A percentile compares a stretch with the other conserved stretches of the same genome.
phyloP scores from a whole-genome alignment of 2,797 vertebrate genomes.

The Pitangus sulphuratus region DNA sequence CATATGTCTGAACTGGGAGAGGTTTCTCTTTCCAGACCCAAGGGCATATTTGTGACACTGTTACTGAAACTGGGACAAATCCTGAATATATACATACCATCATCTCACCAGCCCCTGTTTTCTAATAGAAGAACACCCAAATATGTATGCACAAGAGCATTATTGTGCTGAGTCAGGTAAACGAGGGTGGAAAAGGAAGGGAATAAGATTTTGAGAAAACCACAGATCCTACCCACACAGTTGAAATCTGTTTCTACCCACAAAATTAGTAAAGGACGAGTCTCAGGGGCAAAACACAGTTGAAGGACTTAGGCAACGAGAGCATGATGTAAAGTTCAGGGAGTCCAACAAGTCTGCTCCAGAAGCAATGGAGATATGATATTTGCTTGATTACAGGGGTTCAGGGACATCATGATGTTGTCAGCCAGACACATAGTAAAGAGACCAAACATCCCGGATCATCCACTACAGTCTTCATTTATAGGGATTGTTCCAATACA shows the following conservation, averaged over 20 bases:
- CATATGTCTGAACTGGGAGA: neutral
- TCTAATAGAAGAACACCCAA: neutral
- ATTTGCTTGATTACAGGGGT: accelerated
- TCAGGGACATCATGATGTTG: neutral
- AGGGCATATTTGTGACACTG: neutral
- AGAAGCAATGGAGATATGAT: neutral
- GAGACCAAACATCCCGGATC: neutral
- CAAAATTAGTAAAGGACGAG: neutral
- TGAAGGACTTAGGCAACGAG: neutral
- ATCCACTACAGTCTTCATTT: neutral
- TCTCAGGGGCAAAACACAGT: neutral
- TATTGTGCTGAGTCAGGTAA: neutral
- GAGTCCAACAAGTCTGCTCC: neutral
- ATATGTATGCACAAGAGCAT: neutral
- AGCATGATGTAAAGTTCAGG: neutral
- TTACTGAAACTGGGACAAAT: neutral
- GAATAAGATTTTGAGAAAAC: neutral
- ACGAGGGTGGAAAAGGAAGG: accelerated
- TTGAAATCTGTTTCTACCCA: neutral
- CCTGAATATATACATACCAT: neutral
- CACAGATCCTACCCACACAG: neutral
- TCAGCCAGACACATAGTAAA: too few species aligned
- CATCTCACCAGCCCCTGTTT: neutral
- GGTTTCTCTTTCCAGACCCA: neutral
- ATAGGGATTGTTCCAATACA: neutral